Conservation (phyloP, 2,113 vertebrate species). For the Paratilapia polleni region DNA sequence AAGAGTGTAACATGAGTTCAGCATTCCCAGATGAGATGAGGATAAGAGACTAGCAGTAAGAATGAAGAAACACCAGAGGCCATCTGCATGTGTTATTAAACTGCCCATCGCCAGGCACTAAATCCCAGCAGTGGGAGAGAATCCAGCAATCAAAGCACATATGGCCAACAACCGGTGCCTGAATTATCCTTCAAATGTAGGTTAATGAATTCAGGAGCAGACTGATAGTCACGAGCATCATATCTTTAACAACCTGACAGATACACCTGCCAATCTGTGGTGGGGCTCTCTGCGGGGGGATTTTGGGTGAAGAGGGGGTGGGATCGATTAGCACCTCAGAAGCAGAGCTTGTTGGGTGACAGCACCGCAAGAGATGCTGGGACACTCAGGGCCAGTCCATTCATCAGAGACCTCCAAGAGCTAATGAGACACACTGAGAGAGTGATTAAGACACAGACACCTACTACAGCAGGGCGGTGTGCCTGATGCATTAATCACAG, state of each 20-base stretch:
- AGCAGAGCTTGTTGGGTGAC: conserved; percentile 42
- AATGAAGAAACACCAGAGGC: conserved; percentile 61
- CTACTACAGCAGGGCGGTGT: conserved; percentile 41
- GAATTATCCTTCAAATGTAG: conserved; percentile 79
- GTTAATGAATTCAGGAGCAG: conserved; percentile 79
- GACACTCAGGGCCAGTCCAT: conserved; percentile 54
- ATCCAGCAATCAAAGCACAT: conserved; percentile 77
- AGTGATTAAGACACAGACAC: conserved; percentile 79
- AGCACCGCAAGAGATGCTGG: conserved; percentile 21
- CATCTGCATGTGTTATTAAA: conserved; percentile 75
- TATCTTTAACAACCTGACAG: conserved; percentile 64
- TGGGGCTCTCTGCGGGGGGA: not conserved
- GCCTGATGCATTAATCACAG: conserved; percentile 76
- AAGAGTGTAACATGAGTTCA: conserved; percentile 53
- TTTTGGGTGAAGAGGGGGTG: not conserved
- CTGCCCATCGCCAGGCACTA: conserved; percentile 51
- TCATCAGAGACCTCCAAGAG: conserved; percentile 70
- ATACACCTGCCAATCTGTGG: conserved; percentile 68
- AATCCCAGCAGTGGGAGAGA: conserved; percentile 74
- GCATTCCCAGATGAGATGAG: conserved; percentile 49
- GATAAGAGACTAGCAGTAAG: conserved; percentile 54
- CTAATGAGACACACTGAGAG: conserved; percentile 79
- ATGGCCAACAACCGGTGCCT: conserved; percentile 66
- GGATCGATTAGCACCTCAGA: conserved; percentile 55
- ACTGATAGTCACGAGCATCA: conserved; percentile 56